Percentiles rank a stretch among this genome's conserved stretches.
Conservation (phyloP, 2,113 vertebrate genomes). For the Oncorhynchus nerka region DNA sequence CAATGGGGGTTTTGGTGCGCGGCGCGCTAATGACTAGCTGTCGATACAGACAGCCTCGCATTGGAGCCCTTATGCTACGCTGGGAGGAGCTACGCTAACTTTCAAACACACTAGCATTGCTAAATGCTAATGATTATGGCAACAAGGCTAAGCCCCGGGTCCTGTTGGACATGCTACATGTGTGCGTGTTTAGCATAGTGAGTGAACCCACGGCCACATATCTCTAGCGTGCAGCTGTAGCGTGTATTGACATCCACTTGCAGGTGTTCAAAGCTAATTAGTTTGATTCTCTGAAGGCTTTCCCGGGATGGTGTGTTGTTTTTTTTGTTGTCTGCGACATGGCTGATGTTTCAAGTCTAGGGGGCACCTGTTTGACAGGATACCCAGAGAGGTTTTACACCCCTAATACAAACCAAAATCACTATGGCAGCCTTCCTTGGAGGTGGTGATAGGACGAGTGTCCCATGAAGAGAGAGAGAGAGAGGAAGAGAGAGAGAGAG, state of each 20-base stretch:
- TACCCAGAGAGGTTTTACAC: neutral
- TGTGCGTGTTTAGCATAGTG: neutral
- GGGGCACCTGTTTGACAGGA: neutral
- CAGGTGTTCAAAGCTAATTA: slow-evolving; percentile 16
- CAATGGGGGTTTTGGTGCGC: slow-evolving; percentile 29
- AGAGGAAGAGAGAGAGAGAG: too few relatives aligned
- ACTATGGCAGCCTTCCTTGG: too few relatives aligned
- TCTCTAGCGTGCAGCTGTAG: neutral
- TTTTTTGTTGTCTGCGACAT: neutral
- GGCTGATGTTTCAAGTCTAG: neutral
- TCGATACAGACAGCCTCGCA: slow-evolving; percentile 33
- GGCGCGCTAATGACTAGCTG: slow-evolving; percentile 34
- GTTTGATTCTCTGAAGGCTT: neutral
- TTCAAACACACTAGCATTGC: slow-evolving; percentile 15
- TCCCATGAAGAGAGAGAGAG: too few relatives aligned
- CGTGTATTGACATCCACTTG: neutral
- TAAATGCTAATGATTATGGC: neutral
- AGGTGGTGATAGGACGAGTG: too few relatives aligned
- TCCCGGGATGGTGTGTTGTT: neutral
- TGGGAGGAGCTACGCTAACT: neutral
- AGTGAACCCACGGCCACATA: neutral
- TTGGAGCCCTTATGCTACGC: neutral
- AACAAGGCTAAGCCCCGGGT: neutral
- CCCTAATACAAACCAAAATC: too few relatives aligned
- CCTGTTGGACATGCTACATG: slow-evolving; percentile 3